phyloP scores from a whole-genome alignment of 2,888 invertebrate species.

The Chrysolina oricalcia region DNA sequence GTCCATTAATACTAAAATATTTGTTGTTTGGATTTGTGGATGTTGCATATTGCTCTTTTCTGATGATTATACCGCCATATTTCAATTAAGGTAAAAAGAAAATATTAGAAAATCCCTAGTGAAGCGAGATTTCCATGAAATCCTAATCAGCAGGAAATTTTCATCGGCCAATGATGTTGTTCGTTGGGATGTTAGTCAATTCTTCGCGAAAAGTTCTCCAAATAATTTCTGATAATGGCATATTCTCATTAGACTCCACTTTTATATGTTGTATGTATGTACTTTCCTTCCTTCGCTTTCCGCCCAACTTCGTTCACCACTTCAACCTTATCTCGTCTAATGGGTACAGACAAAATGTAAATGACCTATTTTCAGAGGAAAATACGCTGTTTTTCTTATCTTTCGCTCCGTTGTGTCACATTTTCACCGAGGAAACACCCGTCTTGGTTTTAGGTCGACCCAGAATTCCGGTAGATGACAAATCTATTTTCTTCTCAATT shows the following conservation, averaged over 20 bases:
- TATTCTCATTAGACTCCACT: background rate
- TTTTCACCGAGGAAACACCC: background rate
- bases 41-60: no score
- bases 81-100: no score
- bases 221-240: background rate
- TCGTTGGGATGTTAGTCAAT: no score
- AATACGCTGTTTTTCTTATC: background rate
- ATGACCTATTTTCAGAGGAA: background rate
- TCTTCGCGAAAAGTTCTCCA: background rate
- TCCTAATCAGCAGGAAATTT: no score
- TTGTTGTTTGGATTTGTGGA: no score
- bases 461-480: background rate
- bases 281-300: background rate
- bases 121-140: no score
- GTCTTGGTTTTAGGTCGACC: background rate
- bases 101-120: no score
- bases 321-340: background rate
- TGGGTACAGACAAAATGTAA: constrained; percentile 7
- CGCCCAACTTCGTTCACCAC: background rate
- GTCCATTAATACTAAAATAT: no score
- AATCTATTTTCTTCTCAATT: background rate
- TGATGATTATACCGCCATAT: no score
- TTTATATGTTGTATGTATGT: background rate
- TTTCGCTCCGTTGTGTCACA: background rate
- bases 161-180: no score